Base-by-base conservation (phyloP, 2,113 vertebrate genomes). In the Pachyramphus minor region DNA sequence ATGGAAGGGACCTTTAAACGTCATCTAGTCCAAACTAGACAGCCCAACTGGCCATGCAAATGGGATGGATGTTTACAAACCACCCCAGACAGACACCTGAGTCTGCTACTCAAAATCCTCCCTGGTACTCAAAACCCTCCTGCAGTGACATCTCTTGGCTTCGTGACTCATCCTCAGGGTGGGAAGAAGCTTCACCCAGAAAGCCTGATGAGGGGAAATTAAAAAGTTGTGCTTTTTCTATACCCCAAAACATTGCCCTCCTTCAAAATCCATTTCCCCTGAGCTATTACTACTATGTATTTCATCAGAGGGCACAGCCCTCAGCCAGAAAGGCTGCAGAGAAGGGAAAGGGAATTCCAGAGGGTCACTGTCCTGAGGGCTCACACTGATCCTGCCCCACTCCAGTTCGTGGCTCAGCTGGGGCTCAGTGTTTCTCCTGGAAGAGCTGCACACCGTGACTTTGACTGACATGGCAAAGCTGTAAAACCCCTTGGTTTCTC, bases 401-500 rank as follows among this genome's bases (percentile, higher is more conserved):
- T 86, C 74, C 71, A 49, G 18, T 0, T 18, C 47, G 8, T 1
- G 1, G 41, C 31, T 90, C 68, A 49, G 14, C 22, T 68, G 74
- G 25, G 42, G 16, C 35, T 72, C 0, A 1, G 2, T 15, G 23
- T 42, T 84, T 84, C 86, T 92, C 89, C 90, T 47, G 66, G 66
- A 77, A 76, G 35, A 89, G 23, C 24, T 86, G 62, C 39, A 28
- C 6, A 85, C 76, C 30, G 3, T 92, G 94, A 89, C 85, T 89
- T 15, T 58, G 67, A 56, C 52, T 31, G 25, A 69, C 82, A 28
- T 12, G 2, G 69, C 66, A 53, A 69, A 90, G 69, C 84, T 71
- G 96, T 97, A 96, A 96, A 97, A 93, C 95, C 96, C 89, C 91
- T 79, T 12, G 2, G 84, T 95, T 96, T 96, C 92, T 79, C 96